Evolutionary conservation across 2,888 invertebrate species (phyloP).

Genomic region (Oscheius myriophilus): DNA sequence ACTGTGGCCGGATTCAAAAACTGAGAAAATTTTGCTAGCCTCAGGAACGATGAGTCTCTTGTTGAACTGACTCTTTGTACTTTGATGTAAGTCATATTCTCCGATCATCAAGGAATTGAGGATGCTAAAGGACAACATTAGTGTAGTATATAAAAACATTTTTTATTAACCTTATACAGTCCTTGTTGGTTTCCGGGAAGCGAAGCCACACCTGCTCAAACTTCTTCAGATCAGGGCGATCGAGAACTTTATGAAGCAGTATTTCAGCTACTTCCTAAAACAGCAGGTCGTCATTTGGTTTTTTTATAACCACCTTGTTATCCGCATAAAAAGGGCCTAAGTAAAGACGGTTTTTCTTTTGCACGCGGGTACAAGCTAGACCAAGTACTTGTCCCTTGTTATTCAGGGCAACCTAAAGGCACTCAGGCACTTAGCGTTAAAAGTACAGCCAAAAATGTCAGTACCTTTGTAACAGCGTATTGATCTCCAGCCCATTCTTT

Average conservation of each 20-base stretch:
- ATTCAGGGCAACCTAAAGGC: neutral
- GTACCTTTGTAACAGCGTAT: neutral
- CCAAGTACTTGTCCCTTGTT: neutral
- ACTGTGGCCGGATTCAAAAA: neutral
- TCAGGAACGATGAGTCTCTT: neutral
- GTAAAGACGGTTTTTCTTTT: neutral
- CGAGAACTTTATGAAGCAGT: neutral
- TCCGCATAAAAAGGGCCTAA: neutral
- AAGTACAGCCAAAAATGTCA: too few species aligned
- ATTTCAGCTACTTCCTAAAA: neutral
- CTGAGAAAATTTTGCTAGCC: neutral
- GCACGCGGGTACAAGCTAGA: neutral
- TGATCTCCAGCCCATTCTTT: neutral
- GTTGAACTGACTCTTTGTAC: neutral
- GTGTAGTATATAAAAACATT: neutral
- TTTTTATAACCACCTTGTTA: neutral
- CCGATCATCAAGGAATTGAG: neutral
- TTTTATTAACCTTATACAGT: neutral
- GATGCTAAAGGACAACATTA: neutral
- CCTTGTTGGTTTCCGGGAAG: neutral
- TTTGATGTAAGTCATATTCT: neutral
- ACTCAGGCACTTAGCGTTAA: neutral
- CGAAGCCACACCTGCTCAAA: constrained; percentile 1
- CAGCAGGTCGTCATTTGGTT: too few species aligned
- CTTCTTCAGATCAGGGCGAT: neutral